Percentiles rank a stretch among this genome's conserved stretches.
Evolutionary conservation across 2,113 vertebrate species (phyloP).

Genomic region (Lophura nycthemera): DNA sequence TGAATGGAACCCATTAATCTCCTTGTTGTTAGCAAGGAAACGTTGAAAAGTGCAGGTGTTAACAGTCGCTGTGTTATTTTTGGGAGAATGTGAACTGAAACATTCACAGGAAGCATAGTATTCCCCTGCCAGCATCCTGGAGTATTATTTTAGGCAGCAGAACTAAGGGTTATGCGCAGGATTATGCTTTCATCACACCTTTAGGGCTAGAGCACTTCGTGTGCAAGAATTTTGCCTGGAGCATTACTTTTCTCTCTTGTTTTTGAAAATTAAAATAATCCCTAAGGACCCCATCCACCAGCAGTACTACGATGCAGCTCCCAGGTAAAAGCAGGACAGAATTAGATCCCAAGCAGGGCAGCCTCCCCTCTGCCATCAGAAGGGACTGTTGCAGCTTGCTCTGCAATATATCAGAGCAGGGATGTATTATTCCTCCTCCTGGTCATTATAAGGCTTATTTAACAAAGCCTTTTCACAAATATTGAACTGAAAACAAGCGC

Average conservation of each 20-base stretch:
- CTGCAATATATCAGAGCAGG: not conserved
- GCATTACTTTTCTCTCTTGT: conserved; percentile 23
- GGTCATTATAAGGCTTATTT: not conserved
- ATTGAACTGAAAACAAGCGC: not conserved
- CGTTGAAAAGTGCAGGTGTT: conserved; percentile 80
- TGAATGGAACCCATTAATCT: conserved; percentile 82
- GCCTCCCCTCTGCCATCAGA: not conserved
- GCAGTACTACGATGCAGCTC: rapidly evolving
- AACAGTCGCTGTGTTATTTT: conserved; percentile 83
- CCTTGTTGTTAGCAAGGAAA: conserved; percentile 77
- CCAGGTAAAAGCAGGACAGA: not conserved
- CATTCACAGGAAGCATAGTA: conserved; percentile 80
- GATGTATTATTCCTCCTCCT: not conserved
- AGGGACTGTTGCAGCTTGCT: not conserved
- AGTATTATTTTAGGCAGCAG: conserved; percentile 85
- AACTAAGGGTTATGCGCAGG: conserved; percentile 76
- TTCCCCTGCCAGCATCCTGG: conserved; percentile 82
- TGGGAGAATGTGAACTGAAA: conserved; percentile 81
- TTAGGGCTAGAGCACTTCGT: conserved; percentile 66
- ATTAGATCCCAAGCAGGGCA: not conserved
- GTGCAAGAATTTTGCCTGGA: conserved; percentile 62
- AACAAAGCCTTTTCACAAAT: not conserved
- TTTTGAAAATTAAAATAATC: conserved; percentile 32
- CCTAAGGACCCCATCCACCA: not conserved
- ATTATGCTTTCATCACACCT: conserved; percentile 80